A percentile compares a stretch with the other conserved stretches of the same genome.
These are phyloP conservation scores for Drosophila tsacasi DNA, from an alignment of 1,140 invertebrate species.

Conservation along the genomic window DNA sequence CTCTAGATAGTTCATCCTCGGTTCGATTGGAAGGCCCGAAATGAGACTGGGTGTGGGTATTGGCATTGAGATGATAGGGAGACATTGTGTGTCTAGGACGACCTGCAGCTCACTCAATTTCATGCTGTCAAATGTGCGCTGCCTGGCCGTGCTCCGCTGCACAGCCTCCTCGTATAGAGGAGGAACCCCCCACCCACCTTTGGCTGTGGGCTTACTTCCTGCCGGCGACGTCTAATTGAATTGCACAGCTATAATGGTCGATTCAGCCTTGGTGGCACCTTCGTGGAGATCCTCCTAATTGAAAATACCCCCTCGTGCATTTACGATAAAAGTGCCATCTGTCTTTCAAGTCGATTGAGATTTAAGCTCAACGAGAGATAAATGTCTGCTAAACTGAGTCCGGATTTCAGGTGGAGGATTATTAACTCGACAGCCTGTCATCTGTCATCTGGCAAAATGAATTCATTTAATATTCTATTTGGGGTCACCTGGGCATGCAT, in stretches of 20 bases:
- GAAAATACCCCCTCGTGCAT: slow-evolving; percentile 51
- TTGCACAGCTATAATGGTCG: slow-evolving; percentile 67
- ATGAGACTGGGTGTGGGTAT: slow-evolving; percentile 20
- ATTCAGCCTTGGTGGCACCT: slow-evolving; percentile 25
- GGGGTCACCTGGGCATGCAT: slow-evolving; percentile 37
- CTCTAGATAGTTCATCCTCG: slow-evolving; percentile 29
- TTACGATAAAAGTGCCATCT: slow-evolving; percentile 51
- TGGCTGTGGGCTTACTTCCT: slow-evolving; percentile 13
- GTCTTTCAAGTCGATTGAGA: slow-evolving; percentile 22
- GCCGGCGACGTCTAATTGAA: slow-evolving; percentile 69
- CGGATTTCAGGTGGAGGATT: slow-evolving; percentile 18
- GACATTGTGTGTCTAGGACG: slow-evolving; percentile 36
- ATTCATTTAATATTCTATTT: slow-evolving; percentile 50
- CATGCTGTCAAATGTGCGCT: slow-evolving; percentile 69
- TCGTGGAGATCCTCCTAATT: slow-evolving; percentile 52
- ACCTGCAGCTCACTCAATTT: slow-evolving; percentile 75
- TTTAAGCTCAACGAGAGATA: slow-evolving; percentile 29
- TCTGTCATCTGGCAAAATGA: slow-evolving; percentile 25
- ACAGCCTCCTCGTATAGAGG: neutral
- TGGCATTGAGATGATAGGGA: neutral
- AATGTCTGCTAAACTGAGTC: slow-evolving; percentile 26
- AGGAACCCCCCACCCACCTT: neutral
- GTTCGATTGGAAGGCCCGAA: slow-evolving; percentile 40
- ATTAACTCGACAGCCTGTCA: slow-evolving; percentile 29
- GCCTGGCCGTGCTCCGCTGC: slow-evolving; percentile 9